These are phyloP conservation scores for Enteromius viviparus DNA, from an alignment of 2,797 vertebrate species.

Conservation along the genomic window DNA sequence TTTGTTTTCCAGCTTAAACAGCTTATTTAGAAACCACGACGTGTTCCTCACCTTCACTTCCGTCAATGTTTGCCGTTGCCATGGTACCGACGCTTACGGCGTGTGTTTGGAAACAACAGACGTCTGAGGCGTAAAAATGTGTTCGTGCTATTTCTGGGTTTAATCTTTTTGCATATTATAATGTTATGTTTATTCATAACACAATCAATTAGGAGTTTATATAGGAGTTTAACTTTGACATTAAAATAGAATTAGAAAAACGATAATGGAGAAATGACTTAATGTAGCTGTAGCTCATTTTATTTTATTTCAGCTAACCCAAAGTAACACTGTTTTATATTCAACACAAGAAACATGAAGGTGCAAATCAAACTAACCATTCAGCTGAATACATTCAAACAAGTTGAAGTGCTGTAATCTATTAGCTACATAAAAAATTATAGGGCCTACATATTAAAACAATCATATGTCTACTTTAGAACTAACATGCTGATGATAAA, in stretches of 20 bases:
- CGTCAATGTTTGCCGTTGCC: conserved; percentile 45
- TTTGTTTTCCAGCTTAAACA: neutral
- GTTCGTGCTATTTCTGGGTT: neutral
- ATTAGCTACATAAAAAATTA: no score
- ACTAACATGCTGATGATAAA: neutral
- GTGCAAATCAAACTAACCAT: neutral
- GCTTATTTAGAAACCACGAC: neutral
- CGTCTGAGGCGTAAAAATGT: neutral
- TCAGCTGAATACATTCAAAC: neutral
- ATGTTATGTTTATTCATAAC: neutral
- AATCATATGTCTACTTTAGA: neutral
- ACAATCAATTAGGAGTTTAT: neutral
- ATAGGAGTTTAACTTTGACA: no score
- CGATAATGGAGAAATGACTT: neutral
- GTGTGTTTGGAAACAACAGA: neutral
- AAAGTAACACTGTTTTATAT: neutral
- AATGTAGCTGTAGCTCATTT: neutral
- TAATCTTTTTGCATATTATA: neutral
- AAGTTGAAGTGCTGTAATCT: neutral
- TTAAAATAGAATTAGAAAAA: neutral
- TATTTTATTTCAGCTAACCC: conserved; percentile 21
- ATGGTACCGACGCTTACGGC: conserved; percentile 19
- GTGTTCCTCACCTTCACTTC: conserved; percentile 3
- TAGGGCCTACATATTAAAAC: neutral
- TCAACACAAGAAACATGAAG: neutral